These are phyloP conservation scores for Drosophila monieri DNA, from an alignment of 2,888 invertebrate species.

Conservation along the genomic window DNA sequence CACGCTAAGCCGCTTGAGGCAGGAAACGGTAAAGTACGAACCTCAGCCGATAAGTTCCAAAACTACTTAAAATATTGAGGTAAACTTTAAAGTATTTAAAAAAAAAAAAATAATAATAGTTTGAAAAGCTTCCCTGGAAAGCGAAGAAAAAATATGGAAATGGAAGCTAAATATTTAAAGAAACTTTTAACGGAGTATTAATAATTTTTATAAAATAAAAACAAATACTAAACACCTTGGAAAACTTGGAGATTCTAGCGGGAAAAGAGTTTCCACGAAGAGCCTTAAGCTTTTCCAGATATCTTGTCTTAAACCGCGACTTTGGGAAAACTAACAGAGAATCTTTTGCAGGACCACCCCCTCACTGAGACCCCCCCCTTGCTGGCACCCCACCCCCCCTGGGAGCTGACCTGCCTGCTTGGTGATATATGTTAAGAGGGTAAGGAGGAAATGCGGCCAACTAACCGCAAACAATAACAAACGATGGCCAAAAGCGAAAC, in stretches of 20 bases:
- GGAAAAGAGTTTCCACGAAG: neutral
- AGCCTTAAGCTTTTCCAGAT: slow-evolving; percentile 3
- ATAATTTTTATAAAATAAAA: neutral
- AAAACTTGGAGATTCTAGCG: neutral
- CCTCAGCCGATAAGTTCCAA: slow-evolving; percentile 30
- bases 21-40: neutral
- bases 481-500: slow-evolving; percentile 67
- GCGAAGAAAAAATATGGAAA: neutral
- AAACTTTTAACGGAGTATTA: neutral
- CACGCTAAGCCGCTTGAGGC: slow-evolving; percentile 31
- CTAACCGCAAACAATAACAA: slow-evolving; percentile 80
- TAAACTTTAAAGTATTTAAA: neutral
- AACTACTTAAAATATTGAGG: slow-evolving; percentile 18
- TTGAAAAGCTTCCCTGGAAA: neutral
- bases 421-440: slow-evolving; percentile 59
- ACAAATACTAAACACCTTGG: neutral
- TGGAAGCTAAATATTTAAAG: neutral
- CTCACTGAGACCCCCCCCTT: neutral
- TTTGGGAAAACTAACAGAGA: slow-evolving; percentile 27
- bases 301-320: slow-evolving; percentile 22
- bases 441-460: slow-evolving; percentile 51
- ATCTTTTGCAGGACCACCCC: neutral
- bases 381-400: neutral
- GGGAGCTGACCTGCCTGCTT: slow-evolving; percentile 41
- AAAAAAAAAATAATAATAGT: neutral